Conservation (phyloP, 2,113 vertebrate species). For the Blennius ocellaris region DNA sequence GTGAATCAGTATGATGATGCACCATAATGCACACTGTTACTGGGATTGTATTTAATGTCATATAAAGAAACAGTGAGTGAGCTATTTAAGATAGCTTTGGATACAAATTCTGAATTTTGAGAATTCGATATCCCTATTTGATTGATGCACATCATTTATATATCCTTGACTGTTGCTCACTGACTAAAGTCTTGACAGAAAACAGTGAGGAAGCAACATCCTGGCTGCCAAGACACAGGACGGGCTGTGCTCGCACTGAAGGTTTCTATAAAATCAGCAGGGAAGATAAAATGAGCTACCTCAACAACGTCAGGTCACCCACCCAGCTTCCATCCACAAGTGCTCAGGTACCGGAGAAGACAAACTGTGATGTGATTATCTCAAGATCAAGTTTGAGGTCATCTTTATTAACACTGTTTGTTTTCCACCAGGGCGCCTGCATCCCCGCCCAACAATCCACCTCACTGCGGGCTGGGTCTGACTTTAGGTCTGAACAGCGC, state of each 20-base stretch:
- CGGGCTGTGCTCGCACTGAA: constrained; percentile 93
- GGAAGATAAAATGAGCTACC: constrained; percentile 94
- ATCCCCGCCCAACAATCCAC: constrained; percentile 87
- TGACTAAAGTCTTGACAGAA: constrained; percentile 87
- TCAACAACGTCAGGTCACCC: constrained; percentile 84
- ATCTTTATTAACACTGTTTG: no score
- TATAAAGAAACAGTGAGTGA: no score
- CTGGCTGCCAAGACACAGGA: constrained; percentile 87
- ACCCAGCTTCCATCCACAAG: constrained; percentile 85
- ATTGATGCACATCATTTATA: neutral
- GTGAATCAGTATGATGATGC: no score
- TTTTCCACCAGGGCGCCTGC: constrained; percentile 85
- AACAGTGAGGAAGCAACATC: constrained; percentile 85
- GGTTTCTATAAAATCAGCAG: constrained; percentile 97
- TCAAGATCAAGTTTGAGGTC: neutral
- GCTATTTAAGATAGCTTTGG: neutral
- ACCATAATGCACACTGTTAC: no score
- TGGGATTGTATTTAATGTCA: no score
- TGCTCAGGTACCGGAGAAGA: constrained; percentile 84
- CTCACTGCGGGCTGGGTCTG: constrained; percentile 92
- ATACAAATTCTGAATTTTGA: neutral
- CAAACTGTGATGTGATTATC: neutral
- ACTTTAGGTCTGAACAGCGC: constrained; percentile 94
- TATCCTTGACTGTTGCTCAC: constrained; percentile 89
- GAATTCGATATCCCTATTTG: neutral